These are phyloP conservation scores for Lasioglossum marginatum DNA, from an alignment of 2,888 invertebrate species.

Conservation along the genomic window DNA sequence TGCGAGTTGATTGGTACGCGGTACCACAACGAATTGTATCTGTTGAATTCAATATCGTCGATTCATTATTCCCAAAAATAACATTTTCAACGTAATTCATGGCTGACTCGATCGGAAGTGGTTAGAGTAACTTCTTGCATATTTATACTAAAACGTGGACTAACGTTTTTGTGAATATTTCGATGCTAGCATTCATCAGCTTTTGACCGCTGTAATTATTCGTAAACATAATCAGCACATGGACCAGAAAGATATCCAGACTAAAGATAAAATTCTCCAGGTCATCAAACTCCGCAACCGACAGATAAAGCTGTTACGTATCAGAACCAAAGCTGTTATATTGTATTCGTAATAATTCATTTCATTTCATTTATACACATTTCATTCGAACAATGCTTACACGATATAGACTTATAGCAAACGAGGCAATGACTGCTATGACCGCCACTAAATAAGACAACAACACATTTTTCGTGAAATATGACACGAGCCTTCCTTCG, in stretches of 20 bases:
- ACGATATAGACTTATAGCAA: not conserved
- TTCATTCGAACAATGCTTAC: not conserved
- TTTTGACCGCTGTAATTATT: not conserved
- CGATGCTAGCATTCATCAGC: not conserved
- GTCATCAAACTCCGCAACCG: not conserved
- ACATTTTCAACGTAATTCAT: too few species aligned
- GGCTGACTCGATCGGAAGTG: not conserved
- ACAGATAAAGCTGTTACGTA: not conserved
- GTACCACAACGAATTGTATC: not conserved
- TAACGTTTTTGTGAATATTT: not conserved
- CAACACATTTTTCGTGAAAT: not conserved
- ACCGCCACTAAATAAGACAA: slow-evolving; percentile 1
- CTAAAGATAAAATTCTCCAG: rapidly evolving
- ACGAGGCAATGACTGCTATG: not conserved
- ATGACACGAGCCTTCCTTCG: not conserved
- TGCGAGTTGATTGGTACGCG: not conserved
- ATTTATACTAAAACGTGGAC: not conserved
- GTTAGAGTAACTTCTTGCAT: too few species aligned
- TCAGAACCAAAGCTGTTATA: not conserved
- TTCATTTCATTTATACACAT: too few species aligned
- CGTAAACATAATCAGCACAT: not conserved
- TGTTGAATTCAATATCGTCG: not conserved
- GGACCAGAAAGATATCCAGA: not conserved
- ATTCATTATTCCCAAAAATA: too few species aligned
- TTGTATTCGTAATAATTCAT: not conserved